These are phyloP conservation scores for Graptemys geographica DNA, from an alignment of 2,797 vertebrate genomes.

Conservation along the genomic window DNA sequence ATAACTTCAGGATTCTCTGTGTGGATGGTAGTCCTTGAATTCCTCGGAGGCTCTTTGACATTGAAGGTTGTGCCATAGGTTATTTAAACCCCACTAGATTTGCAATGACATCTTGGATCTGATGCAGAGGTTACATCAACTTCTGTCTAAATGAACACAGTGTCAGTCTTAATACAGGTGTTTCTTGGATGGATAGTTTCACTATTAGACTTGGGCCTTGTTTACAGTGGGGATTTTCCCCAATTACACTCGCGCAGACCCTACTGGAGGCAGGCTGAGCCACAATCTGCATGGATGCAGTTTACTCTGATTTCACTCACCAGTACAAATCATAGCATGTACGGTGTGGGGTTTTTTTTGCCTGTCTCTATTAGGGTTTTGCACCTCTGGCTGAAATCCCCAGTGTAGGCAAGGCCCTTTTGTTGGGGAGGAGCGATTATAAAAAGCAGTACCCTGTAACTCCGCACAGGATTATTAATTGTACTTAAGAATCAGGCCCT, in stretches of 20 bases:
- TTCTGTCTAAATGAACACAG: rapidly evolving
- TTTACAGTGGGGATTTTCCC: not conserved
- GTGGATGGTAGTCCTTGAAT: not conserved
- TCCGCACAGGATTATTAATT: not conserved
- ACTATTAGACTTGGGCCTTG: not conserved
- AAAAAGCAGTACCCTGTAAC: not conserved
- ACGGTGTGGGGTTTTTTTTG: no score
- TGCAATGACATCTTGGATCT: not conserved
- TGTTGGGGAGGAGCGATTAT: not conserved
- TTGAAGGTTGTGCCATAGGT: not conserved
- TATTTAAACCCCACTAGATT: constrained; percentile 5
- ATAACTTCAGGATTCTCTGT: not conserved
- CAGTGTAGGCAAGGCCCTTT: not conserved
- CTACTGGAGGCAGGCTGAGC: not conserved
- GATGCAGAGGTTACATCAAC: not conserved
- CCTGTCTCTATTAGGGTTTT: not conserved
- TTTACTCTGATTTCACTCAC: rapidly evolving
- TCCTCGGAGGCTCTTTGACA: not conserved
- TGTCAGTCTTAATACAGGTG: not conserved
- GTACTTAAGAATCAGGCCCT: not conserved
- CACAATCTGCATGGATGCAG: not conserved
- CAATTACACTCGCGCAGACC: not conserved
- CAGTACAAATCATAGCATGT: not conserved
- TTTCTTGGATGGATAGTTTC: not conserved
- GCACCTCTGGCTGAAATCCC: not conserved